A percentile compares a stretch with the other conserved stretches of the same genome.
Evolutionary conservation across 2,888 invertebrate genomes (phyloP).

Genomic region (Glyphotaelius pellucidus): DNA sequence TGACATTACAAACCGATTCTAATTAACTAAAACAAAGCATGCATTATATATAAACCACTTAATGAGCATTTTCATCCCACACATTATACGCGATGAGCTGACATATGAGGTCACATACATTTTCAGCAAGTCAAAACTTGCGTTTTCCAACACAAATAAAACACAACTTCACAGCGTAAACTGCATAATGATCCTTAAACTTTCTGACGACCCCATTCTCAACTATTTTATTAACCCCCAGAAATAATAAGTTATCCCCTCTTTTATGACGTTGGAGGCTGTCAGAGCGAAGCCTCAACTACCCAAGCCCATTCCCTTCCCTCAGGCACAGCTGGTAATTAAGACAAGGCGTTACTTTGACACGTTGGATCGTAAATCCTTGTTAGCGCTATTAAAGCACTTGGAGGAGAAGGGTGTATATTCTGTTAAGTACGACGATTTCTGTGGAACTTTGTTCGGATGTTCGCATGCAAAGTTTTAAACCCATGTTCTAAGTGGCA

Average conservation of each 20-base stretch:
- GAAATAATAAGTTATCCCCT: not conserved
- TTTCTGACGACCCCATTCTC: not conserved
- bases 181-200: not conserved
- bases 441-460: not conserved
- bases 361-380: conserved; percentile 51
- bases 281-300: not conserved
- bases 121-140: not conserved
- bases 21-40: no score
- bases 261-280: not conserved
- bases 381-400: not conserved
- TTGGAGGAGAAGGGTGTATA: not conserved
- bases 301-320: not conserved
- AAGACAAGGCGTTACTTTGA: conserved; percentile 52
- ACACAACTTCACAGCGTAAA: not conserved
- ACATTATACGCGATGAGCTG: not conserved
- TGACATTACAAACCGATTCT: no score
- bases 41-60: no score
- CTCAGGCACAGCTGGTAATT: conserved; percentile 44
- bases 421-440: not conserved
- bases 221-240: not conserved
- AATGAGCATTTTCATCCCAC: no score
- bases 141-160: not conserved
- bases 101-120: not conserved
- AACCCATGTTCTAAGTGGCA: not conserved
- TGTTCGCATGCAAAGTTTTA: not conserved